Percentiles rank a stretch among this genome's conserved stretches.
These are phyloP conservation scores for Mus pahari DNA, from an alignment of 2,113 vertebrate genomes.

Conservation along the genomic window DNA sequence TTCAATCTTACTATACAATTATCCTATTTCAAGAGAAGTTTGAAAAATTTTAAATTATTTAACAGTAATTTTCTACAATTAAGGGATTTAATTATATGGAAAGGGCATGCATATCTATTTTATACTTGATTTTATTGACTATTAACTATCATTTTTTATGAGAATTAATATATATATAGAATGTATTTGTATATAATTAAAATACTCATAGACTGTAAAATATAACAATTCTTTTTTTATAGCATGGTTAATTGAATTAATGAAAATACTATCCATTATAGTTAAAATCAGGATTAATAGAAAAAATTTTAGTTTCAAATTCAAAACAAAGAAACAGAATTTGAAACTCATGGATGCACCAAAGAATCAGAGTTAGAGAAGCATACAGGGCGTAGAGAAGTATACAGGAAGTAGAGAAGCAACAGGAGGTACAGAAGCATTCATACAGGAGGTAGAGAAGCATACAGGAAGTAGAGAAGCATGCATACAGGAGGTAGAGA, in stretches of 20 bases:
- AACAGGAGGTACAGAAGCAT: no score
- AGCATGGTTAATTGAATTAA: not conserved
- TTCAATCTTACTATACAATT: not conserved
- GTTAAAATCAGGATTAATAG: not conserved
- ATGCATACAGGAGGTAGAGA: no score
- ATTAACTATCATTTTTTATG: not conserved
- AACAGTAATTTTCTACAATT: not conserved
- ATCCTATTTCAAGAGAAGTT: not conserved
- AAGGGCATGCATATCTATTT: not conserved
- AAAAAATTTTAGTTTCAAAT: not conserved
- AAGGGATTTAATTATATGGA: not conserved
- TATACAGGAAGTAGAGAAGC: no score
- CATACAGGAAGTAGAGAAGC: no score
- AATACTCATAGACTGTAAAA: not conserved
- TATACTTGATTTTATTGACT: not conserved
- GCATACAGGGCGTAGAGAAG: no score
- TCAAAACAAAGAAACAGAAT: not conserved
- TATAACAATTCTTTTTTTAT: not conserved
- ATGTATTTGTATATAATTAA: not conserved
- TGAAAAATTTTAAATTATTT: not conserved
- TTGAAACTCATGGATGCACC: no score
- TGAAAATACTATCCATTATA: constrained; percentile 1
- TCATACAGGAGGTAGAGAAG: no score
- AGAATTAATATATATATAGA: not conserved
- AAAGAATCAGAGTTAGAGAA: not conserved